These are phyloP conservation scores for Drosophila fungiperda DNA, from an alignment of 2,888 invertebrate genomes.

Conservation along the genomic window DNA sequence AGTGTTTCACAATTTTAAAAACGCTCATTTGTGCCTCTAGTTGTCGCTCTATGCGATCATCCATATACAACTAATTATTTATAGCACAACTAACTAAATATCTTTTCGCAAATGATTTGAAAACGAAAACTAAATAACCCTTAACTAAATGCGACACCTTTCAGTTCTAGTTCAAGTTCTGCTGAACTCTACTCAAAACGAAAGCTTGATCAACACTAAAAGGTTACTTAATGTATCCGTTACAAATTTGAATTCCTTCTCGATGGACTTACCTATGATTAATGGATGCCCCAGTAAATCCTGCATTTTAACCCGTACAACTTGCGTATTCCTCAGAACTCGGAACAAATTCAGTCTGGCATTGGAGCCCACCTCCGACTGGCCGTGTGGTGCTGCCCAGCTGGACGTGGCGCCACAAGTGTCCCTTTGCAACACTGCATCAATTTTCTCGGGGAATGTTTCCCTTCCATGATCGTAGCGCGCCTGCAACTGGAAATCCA, in stretches of 20 bases:
- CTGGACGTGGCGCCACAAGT: conserved; percentile 85
- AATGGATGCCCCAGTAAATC: conserved; percentile 85
- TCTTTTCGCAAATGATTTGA: neutral
- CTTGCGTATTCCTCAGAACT: conserved; percentile 87
- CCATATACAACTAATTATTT: no score
- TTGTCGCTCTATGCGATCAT: neutral
- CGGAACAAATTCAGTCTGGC: conserved; percentile 86
- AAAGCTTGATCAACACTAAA: neutral
- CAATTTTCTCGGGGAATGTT: conserved; percentile 88
- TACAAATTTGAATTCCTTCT: neutral
- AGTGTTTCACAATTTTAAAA: neutral
- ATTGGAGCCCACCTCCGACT: conserved; percentile 56
- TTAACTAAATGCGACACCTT: neutral
- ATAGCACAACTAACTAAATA: neutral
- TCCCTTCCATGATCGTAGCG: conserved; percentile 89
- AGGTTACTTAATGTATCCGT: neutral
- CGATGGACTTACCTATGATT: conserved; percentile 81
- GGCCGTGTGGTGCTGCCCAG: conserved; percentile 56
- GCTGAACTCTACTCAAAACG: neutral
- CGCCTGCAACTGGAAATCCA: conserved; percentile 89
- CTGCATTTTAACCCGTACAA: conserved; percentile 82
- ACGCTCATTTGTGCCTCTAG: neutral
- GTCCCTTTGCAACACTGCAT: conserved; percentile 89
- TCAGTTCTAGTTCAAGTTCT: neutral
- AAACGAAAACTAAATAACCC: neutral